phyloP scores from a whole-genome alignment of 1,140 invertebrate species.

The Vollenhovia emeryi region DNA sequence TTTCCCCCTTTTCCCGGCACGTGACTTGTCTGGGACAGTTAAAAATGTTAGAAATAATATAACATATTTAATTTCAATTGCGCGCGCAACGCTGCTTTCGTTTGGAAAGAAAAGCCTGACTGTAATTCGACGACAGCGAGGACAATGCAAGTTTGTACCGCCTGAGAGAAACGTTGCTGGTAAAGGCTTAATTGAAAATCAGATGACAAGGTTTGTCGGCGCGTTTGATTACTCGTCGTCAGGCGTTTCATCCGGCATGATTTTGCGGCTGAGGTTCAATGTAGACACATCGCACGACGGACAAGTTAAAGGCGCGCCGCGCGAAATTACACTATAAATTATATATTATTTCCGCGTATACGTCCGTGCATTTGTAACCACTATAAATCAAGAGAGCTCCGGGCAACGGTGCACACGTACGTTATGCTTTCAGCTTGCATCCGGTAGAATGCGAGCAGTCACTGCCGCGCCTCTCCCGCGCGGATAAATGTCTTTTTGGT shows the following conservation, averaged over 20 bases:
- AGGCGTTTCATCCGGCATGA: slow-evolving; percentile 1
- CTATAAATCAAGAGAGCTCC: slow-evolving; percentile 52
- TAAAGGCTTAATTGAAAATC: slow-evolving; percentile 19
- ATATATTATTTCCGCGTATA: slow-evolving; percentile 59
- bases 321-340: slow-evolving; percentile 57
- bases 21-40: not conserved
- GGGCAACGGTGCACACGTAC: slow-evolving; percentile 41
- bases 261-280: slow-evolving; percentile 23
- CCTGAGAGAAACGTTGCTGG: not conserved
- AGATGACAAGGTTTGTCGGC: slow-evolving; percentile 8
- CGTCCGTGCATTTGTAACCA: slow-evolving; percentile 56
- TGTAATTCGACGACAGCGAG: too few species aligned
- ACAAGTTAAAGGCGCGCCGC: slow-evolving; percentile 42
- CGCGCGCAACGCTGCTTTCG: not conserved
- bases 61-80: not conserved
- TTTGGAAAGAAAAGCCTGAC: not conserved
- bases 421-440: slow-evolving; percentile 58
- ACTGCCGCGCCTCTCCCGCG: not conserved
- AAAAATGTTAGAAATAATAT: not conserved
- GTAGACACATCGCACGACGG: slow-evolving; percentile 19
- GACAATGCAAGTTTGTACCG: not conserved
- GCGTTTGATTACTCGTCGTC: slow-evolving; percentile 2
- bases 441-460: slow-evolving; percentile 47
- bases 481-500: slow-evolving; percentile 48
- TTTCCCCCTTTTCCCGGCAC: not conserved